Evolutionary conservation across 2,113 vertebrate genomes (phyloP).

Genomic region (Leucosticte australis): DNA sequence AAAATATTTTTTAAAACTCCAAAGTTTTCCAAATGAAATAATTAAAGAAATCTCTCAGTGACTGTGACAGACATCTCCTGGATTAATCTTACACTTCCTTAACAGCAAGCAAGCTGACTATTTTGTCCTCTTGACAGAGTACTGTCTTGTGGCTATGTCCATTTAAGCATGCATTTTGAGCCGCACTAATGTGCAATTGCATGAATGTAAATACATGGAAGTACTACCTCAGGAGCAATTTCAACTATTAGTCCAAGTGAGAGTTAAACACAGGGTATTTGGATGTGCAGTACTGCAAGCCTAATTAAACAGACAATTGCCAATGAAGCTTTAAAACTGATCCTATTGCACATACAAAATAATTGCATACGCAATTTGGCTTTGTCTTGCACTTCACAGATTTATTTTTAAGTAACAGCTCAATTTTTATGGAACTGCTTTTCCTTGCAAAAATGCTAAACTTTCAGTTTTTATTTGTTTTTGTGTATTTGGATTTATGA

Average conservation of each 20-base stretch:
- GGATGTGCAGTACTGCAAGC: not conserved
- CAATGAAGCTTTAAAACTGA: constrained; percentile 7
- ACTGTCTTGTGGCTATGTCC: not conserved
- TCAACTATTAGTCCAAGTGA: not conserved
- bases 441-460: not conserved
- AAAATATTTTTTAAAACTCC: not conserved
- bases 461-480: not conserved
- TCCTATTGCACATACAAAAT: not conserved
- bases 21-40: not conserved
- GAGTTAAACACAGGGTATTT: constrained; percentile 25
- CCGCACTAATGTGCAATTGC: not conserved
- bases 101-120: not conserved
- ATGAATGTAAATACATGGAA: constrained; percentile 26
- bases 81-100: not conserved
- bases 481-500: not conserved
- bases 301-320: constrained; percentile 29
- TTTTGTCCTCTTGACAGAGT: not conserved
- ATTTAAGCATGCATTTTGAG: not conserved
- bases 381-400: not conserved
- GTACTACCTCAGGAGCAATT: constrained; percentile 9
- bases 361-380: not conserved
- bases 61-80: not conserved
- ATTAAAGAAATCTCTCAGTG: not conserved
- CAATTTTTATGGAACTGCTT: not conserved
- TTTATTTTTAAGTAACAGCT: constrained; percentile 22